phyloP scores from a whole-genome alignment of 2,888 invertebrate genomes.

The Crepidodera aurea region DNA sequence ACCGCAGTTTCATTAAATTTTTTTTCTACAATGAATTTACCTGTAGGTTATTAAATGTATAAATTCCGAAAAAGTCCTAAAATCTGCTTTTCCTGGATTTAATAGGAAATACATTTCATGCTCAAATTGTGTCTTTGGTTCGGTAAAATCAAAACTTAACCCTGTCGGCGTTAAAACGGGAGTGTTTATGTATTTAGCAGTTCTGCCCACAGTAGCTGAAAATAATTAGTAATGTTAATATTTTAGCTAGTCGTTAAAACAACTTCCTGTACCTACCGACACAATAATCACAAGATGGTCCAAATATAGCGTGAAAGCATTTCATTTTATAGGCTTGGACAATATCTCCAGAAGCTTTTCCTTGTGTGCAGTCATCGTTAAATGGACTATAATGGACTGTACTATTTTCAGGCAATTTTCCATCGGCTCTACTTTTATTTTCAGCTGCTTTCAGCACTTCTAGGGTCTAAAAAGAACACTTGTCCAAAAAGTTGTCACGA shows the following conservation, averaged over 20 bases:
- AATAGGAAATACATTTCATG: slow-evolving; percentile 84
- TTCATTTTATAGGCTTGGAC: slow-evolving; percentile 70
- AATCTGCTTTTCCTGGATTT: slow-evolving; percentile 77
- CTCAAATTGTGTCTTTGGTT: slow-evolving; percentile 71
- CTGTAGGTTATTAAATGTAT: slow-evolving; percentile 73
- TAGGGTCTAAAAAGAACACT: slow-evolving; percentile 63
- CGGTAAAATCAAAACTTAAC: slow-evolving; percentile 79
- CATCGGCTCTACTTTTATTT: slow-evolving; percentile 62
- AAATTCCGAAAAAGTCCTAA: slow-evolving; percentile 75
- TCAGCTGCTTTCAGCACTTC: slow-evolving; percentile 71
- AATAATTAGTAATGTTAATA: slow-evolving; percentile 28
- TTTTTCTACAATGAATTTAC: slow-evolving; percentile 62
- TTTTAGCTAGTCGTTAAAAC: too few species aligned
- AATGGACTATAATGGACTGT: slow-evolving; percentile 69
- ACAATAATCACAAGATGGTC: slow-evolving; percentile 83
- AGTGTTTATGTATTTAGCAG: slow-evolving; percentile 78
- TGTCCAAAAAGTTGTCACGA: not conserved
- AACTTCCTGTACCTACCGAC: slow-evolving; percentile 79
- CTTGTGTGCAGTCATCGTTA: slow-evolving; percentile 79
- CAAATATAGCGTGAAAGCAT: slow-evolving; percentile 81
- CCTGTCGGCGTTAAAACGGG: slow-evolving; percentile 85
- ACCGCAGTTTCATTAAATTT: too few species aligned
- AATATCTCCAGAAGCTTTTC: slow-evolving; percentile 74
- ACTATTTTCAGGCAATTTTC: slow-evolving; percentile 68
- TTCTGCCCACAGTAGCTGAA: slow-evolving; percentile 81